Evolutionary conservation across 2,797 vertebrate genomes (phyloP).

Genomic region (Myotis myotis): DNA sequence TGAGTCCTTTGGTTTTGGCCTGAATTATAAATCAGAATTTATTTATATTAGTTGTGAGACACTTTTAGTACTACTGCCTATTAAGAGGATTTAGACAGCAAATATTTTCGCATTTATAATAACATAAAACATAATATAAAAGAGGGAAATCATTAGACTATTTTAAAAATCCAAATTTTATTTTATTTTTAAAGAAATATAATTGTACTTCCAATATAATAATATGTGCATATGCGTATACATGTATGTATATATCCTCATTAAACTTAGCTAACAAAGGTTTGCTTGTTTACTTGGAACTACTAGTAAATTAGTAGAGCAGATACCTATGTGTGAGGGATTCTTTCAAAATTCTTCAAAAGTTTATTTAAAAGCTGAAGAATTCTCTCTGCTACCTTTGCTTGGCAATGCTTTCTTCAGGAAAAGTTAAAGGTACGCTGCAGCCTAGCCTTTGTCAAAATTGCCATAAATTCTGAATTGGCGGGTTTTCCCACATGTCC

Average conservation of each 20-base stretch:
- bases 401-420: background rate
- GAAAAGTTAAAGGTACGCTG: background rate
- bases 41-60: background rate
- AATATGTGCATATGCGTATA: background rate
- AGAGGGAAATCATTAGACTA: background rate
- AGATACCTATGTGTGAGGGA: background rate
- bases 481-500: background rate
- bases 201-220: background rate
- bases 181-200: conserved; percentile 19
- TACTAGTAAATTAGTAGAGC: background rate
- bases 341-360: conserved; percentile 24
- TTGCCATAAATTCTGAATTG: background rate
- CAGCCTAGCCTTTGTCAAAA: background rate
- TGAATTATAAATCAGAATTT: background rate
- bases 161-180: conserved; percentile 13
- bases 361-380: background rate
- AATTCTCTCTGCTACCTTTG: conserved; percentile 12
- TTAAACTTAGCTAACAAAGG: background rate
- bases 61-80: background rate
- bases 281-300: background rate
- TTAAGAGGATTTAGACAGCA: background rate
- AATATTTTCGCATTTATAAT: background rate
- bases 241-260: too few species aligned
- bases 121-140: conserved; percentile 33
- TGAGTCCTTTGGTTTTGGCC: background rate